Evolutionary conservation across 53 echinoderm and acorn worm species (phyloP).

Genomic region (Mesocentrotus franciscanus): DNA sequence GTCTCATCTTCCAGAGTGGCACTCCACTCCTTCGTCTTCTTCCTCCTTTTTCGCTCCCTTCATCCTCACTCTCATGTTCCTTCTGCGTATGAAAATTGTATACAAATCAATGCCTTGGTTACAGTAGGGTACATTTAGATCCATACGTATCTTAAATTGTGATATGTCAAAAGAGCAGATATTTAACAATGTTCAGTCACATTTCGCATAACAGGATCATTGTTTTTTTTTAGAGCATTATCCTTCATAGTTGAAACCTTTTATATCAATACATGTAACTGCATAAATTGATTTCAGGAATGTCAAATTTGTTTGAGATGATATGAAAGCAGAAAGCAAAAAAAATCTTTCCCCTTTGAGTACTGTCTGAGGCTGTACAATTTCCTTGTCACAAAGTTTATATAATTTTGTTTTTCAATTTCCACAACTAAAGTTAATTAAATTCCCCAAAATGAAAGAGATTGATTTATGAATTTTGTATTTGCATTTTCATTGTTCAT

Average conservation of each 20-base stretch:
- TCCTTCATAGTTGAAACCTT: neutral
- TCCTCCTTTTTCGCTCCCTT: slow-evolving; percentile 71
- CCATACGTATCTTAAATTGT: too few relatives aligned
- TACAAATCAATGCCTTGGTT: neutral
- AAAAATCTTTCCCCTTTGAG: neutral
- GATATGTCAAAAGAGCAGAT: too few relatives aligned
- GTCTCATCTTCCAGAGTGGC: slow-evolving; percentile 63
- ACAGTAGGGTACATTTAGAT: neutral
- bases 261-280: neutral
- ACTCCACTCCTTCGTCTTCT: slow-evolving; percentile 69
- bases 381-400: too few relatives aligned
- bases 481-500: too few relatives aligned
- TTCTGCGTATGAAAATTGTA: slow-evolving; percentile 44
- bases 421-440: too few relatives aligned
- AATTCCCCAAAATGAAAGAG: too few relatives aligned
- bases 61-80: slow-evolving; percentile 84
- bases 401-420: too few relatives aligned
- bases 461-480: too few relatives aligned
- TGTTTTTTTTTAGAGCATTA: neutral
- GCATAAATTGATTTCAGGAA: neutral
- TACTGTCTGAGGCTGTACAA: neutral
- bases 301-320: neutral
- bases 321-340: neutral
- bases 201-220: neutral
- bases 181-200: neutral